These are phyloP conservation scores for Eriosoma lanigerum DNA, from an alignment of 1,140 invertebrate genomes.

Conservation along the genomic window DNA sequence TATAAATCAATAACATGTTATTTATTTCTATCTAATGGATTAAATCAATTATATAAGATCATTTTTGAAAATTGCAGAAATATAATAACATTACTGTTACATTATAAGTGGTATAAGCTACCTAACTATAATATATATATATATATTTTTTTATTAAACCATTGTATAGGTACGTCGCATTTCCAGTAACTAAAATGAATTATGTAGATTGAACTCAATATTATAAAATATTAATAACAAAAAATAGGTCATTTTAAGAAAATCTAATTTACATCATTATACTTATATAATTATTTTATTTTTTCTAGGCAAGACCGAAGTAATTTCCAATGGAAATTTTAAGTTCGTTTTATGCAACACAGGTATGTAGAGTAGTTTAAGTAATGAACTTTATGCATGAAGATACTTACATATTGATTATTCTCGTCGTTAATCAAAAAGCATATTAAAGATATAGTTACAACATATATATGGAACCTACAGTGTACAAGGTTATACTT, in stretches of 20 bases:
- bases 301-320: background rate
- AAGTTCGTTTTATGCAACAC: background rate
- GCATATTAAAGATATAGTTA: background rate
- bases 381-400: conserved; percentile 1
- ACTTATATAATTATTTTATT: conserved; percentile 12
- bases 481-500: conserved; percentile 1
- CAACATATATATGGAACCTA: background rate
- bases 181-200: background rate
- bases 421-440: background rate
- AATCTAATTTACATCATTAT: background rate
- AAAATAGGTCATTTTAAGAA: background rate
- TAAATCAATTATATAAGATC: too few species aligned
- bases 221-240: background rate
- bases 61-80: too few species aligned
- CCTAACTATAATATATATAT: too few species aligned
- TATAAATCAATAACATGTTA: too few species aligned
- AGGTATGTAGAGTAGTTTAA: background rate
- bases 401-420: background rate
- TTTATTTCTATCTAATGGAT: too few species aligned
- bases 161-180: too few species aligned
- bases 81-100: too few species aligned
- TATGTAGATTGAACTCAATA: background rate
- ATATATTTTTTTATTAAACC: too few species aligned
- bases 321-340: background rate
- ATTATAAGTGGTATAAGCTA: too few species aligned